Base-by-base conservation (phyloP, 2,113 vertebrate species). In the Zootoca vivipara region DNA sequence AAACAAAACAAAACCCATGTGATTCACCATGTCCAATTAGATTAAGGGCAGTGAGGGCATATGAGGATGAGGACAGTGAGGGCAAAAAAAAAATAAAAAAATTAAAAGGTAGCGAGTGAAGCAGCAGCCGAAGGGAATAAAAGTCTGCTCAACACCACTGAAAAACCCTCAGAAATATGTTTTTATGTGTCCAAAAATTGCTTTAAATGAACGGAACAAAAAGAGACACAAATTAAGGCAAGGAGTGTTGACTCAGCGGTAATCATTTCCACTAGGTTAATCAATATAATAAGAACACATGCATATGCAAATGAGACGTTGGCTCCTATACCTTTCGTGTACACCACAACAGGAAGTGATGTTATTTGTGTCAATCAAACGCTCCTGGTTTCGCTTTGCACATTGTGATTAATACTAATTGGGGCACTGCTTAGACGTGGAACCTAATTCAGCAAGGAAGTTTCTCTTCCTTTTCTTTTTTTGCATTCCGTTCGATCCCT, bases 401-500 rank as follows among this genome's bases (percentile, higher is more conserved):
- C 94, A 94, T 95, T 89, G 95, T 96, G 95, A 96, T 97, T 97
- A 96, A 97, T 96, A 97, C 96, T 97, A 97, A 97, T 96, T 96
- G 95, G 94, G 93, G 94, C 78, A 94, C 95, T 95, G 94, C 96
- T 52, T 95, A 96, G 94, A 96, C 93, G 94, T 93, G 92, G 93
- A 83, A 94, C 90, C 92, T 92, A 96, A 95, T 93, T 90, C 90
- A 77, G 81, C 35, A 91, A 95, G 94, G 93, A 92, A 93, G 86
- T 92, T 52, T 38, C 52, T 40, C 85, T 86, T 79, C 16, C 2
- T 5, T 89, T 79, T 28, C 2, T 33, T 30, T 30, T 62, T 28
- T 52, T 67, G 33, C 18, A 74, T 28, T 91, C 89, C 90, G 16
- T 56, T 26, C 40, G 7, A 8, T 28, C 28, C 20, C 15, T 35